Evolutionary conservation across 2,113 vertebrate species (phyloP).

Genomic region (Ascaphus truei): DNA sequence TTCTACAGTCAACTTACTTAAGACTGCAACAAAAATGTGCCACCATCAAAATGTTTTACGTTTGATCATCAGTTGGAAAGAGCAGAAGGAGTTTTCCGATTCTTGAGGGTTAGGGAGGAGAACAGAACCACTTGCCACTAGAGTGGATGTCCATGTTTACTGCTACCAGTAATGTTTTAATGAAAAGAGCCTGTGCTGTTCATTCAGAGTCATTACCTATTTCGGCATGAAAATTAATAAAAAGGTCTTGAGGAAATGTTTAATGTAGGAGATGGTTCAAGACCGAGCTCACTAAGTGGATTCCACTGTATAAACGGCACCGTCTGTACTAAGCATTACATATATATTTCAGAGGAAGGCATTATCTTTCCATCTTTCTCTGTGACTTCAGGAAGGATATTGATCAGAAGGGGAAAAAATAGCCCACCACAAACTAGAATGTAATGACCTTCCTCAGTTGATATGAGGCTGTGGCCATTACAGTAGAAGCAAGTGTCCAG

Average conservation of each 20-base stretch:
- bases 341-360: background rate
- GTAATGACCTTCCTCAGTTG: conserved; percentile 67
- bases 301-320: conserved; percentile 4
- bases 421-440: conserved; percentile 63
- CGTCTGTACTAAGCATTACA: background rate
- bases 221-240: conserved; percentile 7
- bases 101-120: no score
- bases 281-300: background rate
- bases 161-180: no score
- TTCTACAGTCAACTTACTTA: no score
- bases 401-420: conserved; percentile 61
- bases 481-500: conserved; percentile 39
- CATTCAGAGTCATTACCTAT: conserved; percentile 24
- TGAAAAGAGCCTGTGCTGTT: no score
- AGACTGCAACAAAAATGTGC: no score
- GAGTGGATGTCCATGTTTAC: no score
- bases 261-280: background rate
- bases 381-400: conserved; percentile 71
- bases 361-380: conserved; percentile 44
- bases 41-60: no score
- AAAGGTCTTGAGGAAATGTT: conserved; percentile 9
- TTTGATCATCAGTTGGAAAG: no score
- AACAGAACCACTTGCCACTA: no score
- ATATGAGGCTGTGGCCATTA: conserved; percentile 57
- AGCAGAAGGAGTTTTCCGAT: no score